phyloP scores from a whole-genome alignment of 2,888 invertebrate genomes.

The Punctoribates punctum region DNA sequence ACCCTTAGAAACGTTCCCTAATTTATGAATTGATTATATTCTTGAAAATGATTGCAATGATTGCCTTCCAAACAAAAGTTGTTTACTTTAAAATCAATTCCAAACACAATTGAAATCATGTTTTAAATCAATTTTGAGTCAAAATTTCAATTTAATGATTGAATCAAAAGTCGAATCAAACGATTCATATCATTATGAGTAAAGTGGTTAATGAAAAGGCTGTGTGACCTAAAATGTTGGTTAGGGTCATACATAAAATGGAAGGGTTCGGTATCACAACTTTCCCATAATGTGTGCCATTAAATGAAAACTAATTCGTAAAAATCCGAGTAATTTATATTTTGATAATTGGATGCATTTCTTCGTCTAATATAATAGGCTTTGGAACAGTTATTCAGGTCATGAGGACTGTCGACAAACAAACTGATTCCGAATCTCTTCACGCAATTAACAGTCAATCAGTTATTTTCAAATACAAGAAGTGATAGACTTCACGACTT shows the following conservation, averaged over 20 bases:
- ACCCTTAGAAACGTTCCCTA: background rate
- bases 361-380: background rate
- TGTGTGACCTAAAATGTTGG: too few relatives aligned
- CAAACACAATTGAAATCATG: too few relatives aligned
- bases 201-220: too few relatives aligned
- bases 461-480: background rate
- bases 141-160: too few relatives aligned
- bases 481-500: background rate
- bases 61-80: too few relatives aligned
- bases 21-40: background rate
- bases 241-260: background rate
- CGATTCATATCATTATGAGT: too few relatives aligned
- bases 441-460: background rate
- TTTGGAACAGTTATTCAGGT: background rate
- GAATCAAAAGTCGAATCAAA: too few relatives aligned
- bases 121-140: too few relatives aligned
- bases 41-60: background rate
- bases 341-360: constrained; percentile 6
- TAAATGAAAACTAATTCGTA: background rate
- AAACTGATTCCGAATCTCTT: background rate
- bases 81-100: too few relatives aligned
- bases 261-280: background rate
- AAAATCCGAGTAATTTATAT: background rate
- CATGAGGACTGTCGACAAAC: background rate
- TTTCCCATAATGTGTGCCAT: background rate